These are phyloP conservation scores for Nematopogon swammerdamellus DNA, from an alignment of 2,888 invertebrate species.

Conservation along the genomic window DNA sequence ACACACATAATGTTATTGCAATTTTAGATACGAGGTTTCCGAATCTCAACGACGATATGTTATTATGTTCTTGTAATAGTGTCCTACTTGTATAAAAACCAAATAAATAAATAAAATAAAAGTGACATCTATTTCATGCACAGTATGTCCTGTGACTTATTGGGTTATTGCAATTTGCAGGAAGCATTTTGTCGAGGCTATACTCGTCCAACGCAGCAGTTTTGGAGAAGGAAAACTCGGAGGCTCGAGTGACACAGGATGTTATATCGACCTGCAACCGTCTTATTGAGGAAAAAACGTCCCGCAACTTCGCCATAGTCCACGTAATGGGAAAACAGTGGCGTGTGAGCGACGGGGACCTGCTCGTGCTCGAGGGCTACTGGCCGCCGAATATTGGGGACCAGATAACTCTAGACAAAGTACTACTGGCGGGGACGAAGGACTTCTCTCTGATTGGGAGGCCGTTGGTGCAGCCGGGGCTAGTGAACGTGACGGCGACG, in stretches of 20 bases:
- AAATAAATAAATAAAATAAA: too few species aligned
- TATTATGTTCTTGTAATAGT: too few species aligned
- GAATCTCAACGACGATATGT: too few species aligned
- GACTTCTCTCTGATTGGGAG: slow-evolving; percentile 82
- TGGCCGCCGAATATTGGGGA: slow-evolving; percentile 84
- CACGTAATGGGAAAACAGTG: slow-evolving; percentile 81
- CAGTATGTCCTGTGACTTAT: too few species aligned
- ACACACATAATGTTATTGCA: too few species aligned
- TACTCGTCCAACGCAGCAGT: slow-evolving; percentile 24
- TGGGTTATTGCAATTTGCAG: too few species aligned
- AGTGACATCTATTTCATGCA: too few species aligned
- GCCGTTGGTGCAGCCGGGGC: slow-evolving; percentile 70
- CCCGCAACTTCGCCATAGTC: slow-evolving; percentile 77
- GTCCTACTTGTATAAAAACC: too few species aligned
- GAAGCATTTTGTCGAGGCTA: slow-evolving; percentile 35
- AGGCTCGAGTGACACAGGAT: slow-evolving; percentile 31
- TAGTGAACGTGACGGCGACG: slow-evolving; percentile 75
- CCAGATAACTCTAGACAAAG: slow-evolving; percentile 77
- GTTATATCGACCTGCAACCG: slow-evolving; percentile 63
- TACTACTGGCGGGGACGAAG: slow-evolving; percentile 70
- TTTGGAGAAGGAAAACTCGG: slow-evolving; percentile 20
- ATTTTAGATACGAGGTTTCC: too few species aligned
- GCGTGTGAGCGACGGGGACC: slow-evolving; percentile 81
- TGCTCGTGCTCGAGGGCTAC: slow-evolving; percentile 76
- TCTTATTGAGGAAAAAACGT: slow-evolving; percentile 54